These are phyloP conservation scores for Leptinotarsa peninsularis DNA, from an alignment of 2,888 invertebrate genomes.

Conservation along the genomic window DNA sequence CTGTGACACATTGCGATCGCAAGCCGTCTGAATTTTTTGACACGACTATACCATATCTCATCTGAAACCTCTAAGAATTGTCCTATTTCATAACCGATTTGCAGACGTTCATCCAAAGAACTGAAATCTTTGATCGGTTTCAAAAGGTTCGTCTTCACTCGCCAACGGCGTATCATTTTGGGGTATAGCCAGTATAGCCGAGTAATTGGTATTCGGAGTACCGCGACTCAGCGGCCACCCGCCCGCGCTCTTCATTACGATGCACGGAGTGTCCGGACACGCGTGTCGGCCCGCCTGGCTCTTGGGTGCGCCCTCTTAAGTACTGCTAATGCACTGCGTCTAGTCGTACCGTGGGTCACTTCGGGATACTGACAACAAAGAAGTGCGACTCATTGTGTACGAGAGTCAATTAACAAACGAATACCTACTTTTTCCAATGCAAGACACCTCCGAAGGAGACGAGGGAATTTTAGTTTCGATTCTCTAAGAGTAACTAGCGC, in stretches of 20 bases:
- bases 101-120: too few species aligned
- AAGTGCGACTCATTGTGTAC: background rate
- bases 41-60: too few species aligned
- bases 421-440: too few species aligned
- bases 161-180: slow-evolving; percentile 17
- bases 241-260: slow-evolving; percentile 61
- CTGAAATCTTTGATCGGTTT: too few species aligned
- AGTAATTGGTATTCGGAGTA: slow-evolving; percentile 58
- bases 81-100: too few species aligned
- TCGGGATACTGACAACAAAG: background rate
- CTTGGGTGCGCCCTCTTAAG: slow-evolving; percentile 59
- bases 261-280: slow-evolving; percentile 61
- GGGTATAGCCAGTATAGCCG: slow-evolving; percentile 42
- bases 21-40: too few species aligned
- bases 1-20: too few species aligned
- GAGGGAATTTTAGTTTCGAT: too few species aligned
- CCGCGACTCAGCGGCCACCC: slow-evolving; percentile 51
- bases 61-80: too few species aligned
- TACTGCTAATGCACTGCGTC: slow-evolving; percentile 55
- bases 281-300: slow-evolving; percentile 63
- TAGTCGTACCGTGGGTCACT: slow-evolving; percentile 14
- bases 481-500: too few species aligned
- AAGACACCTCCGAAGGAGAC: too few species aligned
- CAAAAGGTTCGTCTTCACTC: background rate
- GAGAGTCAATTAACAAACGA: background rate